These are phyloP conservation scores for Drosophila nikananu DNA, from an alignment of 1,140 invertebrate genomes.

Conservation along the genomic window DNA sequence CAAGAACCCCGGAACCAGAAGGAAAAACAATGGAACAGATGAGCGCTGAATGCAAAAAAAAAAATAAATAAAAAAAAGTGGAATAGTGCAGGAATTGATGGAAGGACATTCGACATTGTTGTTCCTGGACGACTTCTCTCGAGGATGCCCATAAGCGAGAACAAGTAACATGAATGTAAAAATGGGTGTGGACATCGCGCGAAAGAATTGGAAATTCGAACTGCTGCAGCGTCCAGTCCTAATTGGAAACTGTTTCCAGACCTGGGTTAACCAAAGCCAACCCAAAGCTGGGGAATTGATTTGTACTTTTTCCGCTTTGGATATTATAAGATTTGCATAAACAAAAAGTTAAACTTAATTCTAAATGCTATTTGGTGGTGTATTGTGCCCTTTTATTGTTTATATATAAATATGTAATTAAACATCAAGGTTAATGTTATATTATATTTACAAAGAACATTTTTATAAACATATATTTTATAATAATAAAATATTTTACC, in stretches of 20 bases:
- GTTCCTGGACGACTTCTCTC: constrained; percentile 22
- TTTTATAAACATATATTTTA: too few species aligned
- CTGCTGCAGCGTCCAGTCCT: constrained; percentile 23
- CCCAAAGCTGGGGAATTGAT: constrained; percentile 10
- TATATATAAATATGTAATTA: too few species aligned
- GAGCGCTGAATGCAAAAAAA: constrained; percentile 42
- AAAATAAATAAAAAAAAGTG: constrained; percentile 27
- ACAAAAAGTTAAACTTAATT: background rate
- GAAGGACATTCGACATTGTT: constrained; percentile 35
- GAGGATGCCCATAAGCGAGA: constrained; percentile 59
- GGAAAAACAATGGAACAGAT: constrained; percentile 76
- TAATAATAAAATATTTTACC: too few species aligned
- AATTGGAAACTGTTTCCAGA: constrained; percentile 44
- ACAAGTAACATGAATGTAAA: constrained; percentile 68
- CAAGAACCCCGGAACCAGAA: constrained; percentile 52
- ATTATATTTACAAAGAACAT: too few species aligned
- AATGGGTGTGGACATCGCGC: constrained; percentile 61
- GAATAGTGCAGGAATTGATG: constrained; percentile 72
- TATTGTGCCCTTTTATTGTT: background rate
- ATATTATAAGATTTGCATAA: background rate
- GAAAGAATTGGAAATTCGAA: constrained; percentile 52
- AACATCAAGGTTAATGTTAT: too few species aligned
- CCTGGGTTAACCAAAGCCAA: constrained; percentile 21
- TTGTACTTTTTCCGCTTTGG: background rate
- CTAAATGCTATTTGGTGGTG: background rate